Evolutionary conservation across 1,140 invertebrate species (phyloP), one percentile per base, ranked within the genome.

Genomic region (Drosophila bocki): DNA sequence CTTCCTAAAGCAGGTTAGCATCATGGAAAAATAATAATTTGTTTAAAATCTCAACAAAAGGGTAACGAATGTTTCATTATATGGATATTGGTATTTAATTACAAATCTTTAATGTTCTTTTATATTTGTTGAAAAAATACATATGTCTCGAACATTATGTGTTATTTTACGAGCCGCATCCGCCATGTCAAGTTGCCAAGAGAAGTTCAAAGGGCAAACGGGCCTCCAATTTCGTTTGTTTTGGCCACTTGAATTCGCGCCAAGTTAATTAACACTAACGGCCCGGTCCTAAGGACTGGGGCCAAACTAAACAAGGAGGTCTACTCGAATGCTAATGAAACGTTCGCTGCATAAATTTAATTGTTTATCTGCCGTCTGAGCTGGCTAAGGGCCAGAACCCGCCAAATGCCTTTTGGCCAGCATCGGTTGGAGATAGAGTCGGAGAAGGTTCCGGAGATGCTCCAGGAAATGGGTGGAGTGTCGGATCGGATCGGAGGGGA

Each of bases 181-280:
- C 13, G 33, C 51, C 44, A 59, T 42, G 29, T 35, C 13, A 33
- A 22, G 37, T 33, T 72, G 68, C 53, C 54, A 72, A 59, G 15
- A 33, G 9, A 50, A 72, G 69, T 72, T 72, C 53, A 72, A 71
- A 72, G 67, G 19, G 50, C 15, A 33, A 44, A 9, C 17, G 22
- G 32, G 9, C 35, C 47, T 32, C 15, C 45, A 58, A 76, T 53
- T 70, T 71, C 44, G 58, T 47, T 58, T 62, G 75, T 78, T 62
- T 71, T 82, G 75, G 75, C 47, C 76, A 83, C 77, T 87, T 87
- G 84, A 88, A 64, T 75, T 70, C 58, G 80, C 69, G 84, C 84
- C 84, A 87, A 87, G 77, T 87, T 87, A 87, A 87, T 87, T 87
- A 87, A 87, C 85, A 84, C 84, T 84, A 84, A 83, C 76, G 72